Conservation (phyloP, 2,113 vertebrate species). For the Tychaedon coryphoeus region DNA sequence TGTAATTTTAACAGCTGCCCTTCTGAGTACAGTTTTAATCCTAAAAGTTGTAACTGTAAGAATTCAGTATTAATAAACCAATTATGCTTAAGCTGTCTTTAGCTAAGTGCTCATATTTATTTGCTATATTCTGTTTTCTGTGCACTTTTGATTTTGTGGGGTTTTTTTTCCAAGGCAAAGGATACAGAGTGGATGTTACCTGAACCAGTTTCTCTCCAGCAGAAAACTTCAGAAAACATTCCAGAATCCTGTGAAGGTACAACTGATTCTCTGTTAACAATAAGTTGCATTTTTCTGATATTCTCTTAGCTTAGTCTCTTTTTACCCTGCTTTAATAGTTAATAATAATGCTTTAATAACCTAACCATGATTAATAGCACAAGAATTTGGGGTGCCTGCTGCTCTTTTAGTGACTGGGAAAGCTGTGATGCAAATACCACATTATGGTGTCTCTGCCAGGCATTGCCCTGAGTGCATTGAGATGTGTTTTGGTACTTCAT, state of each 20-base stretch:
- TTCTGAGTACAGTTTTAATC: neutral
- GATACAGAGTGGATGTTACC: neutral
- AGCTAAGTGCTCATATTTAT: neutral
- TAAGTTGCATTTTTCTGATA: neutral
- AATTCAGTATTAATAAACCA: neutral
- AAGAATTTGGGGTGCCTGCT: neutral
- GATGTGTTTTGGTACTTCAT: neutral
- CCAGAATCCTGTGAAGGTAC: slow-evolving; percentile 59
- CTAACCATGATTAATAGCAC: neutral
- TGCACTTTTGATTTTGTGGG: neutral
- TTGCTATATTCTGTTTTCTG: neutral
- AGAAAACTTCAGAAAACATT: neutral
- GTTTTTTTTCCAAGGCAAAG: slow-evolving; percentile 23
- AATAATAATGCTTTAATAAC: neutral
- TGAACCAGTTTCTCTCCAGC: neutral
- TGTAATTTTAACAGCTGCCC: neutral
- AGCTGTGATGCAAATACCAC: neutral
- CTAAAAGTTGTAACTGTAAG: neutral
- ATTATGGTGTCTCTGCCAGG: neutral
- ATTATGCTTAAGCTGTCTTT: neutral
- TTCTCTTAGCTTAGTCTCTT: neutral
- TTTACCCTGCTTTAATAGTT: neutral
- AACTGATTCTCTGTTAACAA: neutral
- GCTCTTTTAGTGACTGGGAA: neutral
- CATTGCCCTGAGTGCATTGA: neutral